Evolutionary conservation across 2,888 invertebrate species (phyloP), one percentile per base, ranked within the genome.

Genomic region (Coremacera marginata): DNA sequence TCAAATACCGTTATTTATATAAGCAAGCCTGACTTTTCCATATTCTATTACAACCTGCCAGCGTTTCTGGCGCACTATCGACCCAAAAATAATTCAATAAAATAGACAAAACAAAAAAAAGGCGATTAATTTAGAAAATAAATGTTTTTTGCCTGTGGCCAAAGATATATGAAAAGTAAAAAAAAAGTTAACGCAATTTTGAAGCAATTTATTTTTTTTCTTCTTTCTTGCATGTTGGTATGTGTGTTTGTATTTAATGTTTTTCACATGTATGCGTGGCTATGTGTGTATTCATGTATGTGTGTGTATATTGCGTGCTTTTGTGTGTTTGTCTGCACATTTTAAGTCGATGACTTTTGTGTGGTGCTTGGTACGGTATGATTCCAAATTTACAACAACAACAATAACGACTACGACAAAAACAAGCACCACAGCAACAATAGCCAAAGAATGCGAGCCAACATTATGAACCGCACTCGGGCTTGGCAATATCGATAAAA

Each of bases 311-410:
- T 52, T 60, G 60, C n/a, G 14, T 76, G 44, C 51, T 52, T 73
- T 44, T 76, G 78, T 34, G 62, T 51, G 31, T 16, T 27, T 62
- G 51, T 70, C 55, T 63, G 52, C 57, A 63, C 55, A 49, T 44
- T 44, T 70, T 63, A 72, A 19, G 72, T 31, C 73, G 16, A 52
- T 65, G 65, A 51, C 63, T 65, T 60, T 65, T 65, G n/a, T 65
- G 73, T 31, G 65, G 73, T 51, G 27, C 63, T 63, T 74, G 63
- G 73, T 74, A 74, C 73, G 65, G 5, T 52, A 52, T 74, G 73
- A 65, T 27, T 34, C 51, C 63, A 25, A 62, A 72, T 65, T 74
- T 51, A 52, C 63, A 11, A 44, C 11, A 44, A 44, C 44, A 14
- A 44, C 44, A 44, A 44, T 11, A 44, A 44, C 44, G 11, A 44